Percentiles rank a stretch among this genome's conserved stretches.
Conservation (phyloP, 2,888 invertebrate species). For the Teleogryllus oceanicus region DNA sequence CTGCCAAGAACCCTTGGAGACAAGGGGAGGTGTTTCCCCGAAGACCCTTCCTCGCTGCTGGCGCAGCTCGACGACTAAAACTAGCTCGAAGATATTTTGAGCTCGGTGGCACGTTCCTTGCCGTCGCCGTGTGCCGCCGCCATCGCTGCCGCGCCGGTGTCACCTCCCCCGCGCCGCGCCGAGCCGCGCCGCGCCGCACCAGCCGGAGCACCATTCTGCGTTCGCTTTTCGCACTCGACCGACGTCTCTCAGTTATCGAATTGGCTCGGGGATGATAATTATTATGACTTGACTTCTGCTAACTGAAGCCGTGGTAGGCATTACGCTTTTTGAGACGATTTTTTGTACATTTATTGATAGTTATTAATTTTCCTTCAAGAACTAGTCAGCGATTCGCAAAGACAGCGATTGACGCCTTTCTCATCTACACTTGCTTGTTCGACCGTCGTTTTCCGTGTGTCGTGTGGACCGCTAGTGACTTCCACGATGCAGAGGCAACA, state of each 20-base stretch:
- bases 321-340: slow-evolving; percentile 20
- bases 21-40: neutral
- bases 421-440: neutral
- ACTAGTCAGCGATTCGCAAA: slow-evolving; percentile 51
- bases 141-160: neutral
- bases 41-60: neutral
- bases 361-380: slow-evolving; percentile 42
- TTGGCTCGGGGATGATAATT: slow-evolving; percentile 37
- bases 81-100: neutral
- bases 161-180: slow-evolving; percentile 2
- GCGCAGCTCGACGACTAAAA: neutral
- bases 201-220: slow-evolving; percentile 64
- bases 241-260: slow-evolving; percentile 62
- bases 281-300: slow-evolving; percentile 71
- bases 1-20: too few species aligned
- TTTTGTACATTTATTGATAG: neutral
- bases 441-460: slow-evolving; percentile 46
- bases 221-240: slow-evolving; percentile 90
- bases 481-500: slow-evolving; percentile 37
- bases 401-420: neutral
- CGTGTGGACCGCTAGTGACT: slow-evolving; percentile 39
- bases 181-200: slow-evolving; percentile 19
- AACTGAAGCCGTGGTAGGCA: slow-evolving; percentile 55
- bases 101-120: neutral
- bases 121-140: neutral